phyloP scores from a whole-genome alignment of 2,888 invertebrate genomes.

The Dasysyrphus tricinctus region DNA sequence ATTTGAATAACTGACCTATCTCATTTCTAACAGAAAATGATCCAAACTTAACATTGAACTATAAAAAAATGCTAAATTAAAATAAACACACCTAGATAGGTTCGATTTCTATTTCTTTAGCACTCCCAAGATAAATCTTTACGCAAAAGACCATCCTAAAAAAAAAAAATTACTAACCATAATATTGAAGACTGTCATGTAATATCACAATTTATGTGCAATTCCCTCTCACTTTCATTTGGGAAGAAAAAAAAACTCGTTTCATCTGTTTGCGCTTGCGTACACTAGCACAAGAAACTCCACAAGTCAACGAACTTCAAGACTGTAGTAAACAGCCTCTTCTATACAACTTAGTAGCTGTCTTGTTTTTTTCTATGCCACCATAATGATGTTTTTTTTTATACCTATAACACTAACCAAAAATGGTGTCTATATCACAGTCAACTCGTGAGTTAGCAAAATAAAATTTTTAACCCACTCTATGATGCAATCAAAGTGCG shows the following conservation, averaged over 20 bases:
- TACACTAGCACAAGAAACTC: slow-evolving; percentile 53
- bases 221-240: slow-evolving; percentile 83
- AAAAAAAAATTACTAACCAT: slow-evolving; percentile 31
- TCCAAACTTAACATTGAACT: not conserved
- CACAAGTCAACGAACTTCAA: slow-evolving; percentile 79
- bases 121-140: slow-evolving; percentile 40
- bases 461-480: slow-evolving; percentile 12
- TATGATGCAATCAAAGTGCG: slow-evolving; percentile 68
- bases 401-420: slow-evolving; percentile 42
- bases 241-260: slow-evolving; percentile 78
- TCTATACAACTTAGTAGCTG: slow-evolving; percentile 31
- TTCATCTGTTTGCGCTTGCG: slow-evolving; percentile 77
- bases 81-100: not conserved
- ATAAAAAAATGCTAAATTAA: not conserved
- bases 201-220: slow-evolving; percentile 74
- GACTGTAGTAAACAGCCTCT: slow-evolving; percentile 44
- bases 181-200: slow-evolving; percentile 72
- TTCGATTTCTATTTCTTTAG: slow-evolving; percentile 4
- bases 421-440: slow-evolving; percentile 47
- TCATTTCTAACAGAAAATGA: not conserved
- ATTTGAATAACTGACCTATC: too few relatives aligned
- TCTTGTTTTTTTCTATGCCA: slow-evolving; percentile 52
- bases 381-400: slow-evolving; percentile 31
- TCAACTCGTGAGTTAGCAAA: not conserved
- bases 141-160: slow-evolving; percentile 51